Percentiles rank a stretch among this genome's conserved stretches.
Evolutionary conservation across 2,888 invertebrate species (phyloP).

Genomic region (Norana najaformis): DNA sequence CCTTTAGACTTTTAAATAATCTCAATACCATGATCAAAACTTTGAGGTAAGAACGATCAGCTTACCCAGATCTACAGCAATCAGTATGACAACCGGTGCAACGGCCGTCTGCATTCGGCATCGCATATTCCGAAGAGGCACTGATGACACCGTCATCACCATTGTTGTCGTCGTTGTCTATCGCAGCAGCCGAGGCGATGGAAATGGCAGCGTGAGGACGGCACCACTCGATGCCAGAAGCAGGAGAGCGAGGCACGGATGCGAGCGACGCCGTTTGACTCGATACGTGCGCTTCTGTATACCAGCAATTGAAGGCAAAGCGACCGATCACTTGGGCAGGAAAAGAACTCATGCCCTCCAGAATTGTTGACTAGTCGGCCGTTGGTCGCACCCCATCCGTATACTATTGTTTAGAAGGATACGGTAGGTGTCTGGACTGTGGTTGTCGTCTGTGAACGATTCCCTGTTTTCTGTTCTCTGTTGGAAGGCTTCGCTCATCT

Average conservation of each 20-base stretch:
- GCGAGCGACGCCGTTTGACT: background rate
- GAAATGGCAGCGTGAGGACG: background rate
- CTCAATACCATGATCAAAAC: background rate
- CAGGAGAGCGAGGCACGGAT: background rate
- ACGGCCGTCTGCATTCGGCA: background rate
- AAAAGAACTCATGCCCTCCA: background rate
- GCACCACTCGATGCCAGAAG: background rate
- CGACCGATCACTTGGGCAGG: background rate
- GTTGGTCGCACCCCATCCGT: background rate
- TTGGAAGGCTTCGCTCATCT: background rate
- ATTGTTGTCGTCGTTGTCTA: background rate
- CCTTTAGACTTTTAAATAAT: background rate
- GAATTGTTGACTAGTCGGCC: background rate
- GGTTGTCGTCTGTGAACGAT: background rate
- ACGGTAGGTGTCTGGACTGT: background rate
- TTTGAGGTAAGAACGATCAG: background rate
- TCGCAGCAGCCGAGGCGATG: background rate
- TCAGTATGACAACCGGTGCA: background rate
- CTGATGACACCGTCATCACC: background rate
- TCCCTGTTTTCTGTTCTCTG: background rate
- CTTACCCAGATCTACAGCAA: background rate
- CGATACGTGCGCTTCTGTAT: background rate
- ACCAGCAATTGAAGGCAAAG: background rate
- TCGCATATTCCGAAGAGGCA: constrained; percentile 13
- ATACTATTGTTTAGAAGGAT: background rate